Conservation (phyloP, 2,888 invertebrate species). For the Nymphalis c-album region DNA sequence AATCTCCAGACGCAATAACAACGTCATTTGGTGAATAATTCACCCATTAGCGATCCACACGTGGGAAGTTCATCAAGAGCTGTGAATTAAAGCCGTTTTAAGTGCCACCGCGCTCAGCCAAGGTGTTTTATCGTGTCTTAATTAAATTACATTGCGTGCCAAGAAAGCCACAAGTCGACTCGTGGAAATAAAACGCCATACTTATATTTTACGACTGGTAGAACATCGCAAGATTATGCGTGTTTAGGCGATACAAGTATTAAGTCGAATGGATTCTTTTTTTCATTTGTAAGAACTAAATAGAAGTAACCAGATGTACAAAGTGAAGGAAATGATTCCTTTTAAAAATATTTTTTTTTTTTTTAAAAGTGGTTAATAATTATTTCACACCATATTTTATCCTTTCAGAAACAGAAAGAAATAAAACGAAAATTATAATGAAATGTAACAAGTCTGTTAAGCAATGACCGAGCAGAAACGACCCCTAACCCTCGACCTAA, state of each 20-base stretch:
- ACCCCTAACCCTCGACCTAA: slow-evolving; percentile 62
- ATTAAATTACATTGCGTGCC: slow-evolving; percentile 62
- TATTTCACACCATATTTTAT: slow-evolving; percentile 8
- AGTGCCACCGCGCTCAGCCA: slow-evolving; percentile 55
- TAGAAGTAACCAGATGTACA: neutral
- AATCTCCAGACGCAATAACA: slow-evolving; percentile 38
- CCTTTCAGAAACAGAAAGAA: slow-evolving; percentile 34
- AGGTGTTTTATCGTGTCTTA: slow-evolving; percentile 67
- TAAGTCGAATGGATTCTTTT: neutral
- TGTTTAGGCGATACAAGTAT: slow-evolving; percentile 6
- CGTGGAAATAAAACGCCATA: slow-evolving; percentile 10
- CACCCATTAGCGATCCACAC: slow-evolving; percentile 52
- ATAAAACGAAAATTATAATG: slow-evolving; percentile 54
- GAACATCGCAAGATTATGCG: slow-evolving; percentile 15
- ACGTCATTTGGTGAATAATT: slow-evolving; percentile 56
- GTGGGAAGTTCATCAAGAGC: slow-evolving; percentile 63
- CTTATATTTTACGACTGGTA: slow-evolving; percentile 13
- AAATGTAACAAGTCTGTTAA: slow-evolving; percentile 67
- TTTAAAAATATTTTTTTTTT: neutral
- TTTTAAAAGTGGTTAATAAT: neutral
- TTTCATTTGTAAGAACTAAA: neutral
- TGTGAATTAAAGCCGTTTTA: slow-evolving; percentile 60
- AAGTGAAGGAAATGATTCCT: neutral
- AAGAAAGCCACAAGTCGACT: slow-evolving; percentile 28
- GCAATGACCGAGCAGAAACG: slow-evolving; percentile 70